Percentiles rank a stretch among this genome's conserved stretches.
These are phyloP conservation scores for Leptinotarsa defecta DNA, from an alignment of 1,140 invertebrate genomes.

Conservation along the genomic window DNA sequence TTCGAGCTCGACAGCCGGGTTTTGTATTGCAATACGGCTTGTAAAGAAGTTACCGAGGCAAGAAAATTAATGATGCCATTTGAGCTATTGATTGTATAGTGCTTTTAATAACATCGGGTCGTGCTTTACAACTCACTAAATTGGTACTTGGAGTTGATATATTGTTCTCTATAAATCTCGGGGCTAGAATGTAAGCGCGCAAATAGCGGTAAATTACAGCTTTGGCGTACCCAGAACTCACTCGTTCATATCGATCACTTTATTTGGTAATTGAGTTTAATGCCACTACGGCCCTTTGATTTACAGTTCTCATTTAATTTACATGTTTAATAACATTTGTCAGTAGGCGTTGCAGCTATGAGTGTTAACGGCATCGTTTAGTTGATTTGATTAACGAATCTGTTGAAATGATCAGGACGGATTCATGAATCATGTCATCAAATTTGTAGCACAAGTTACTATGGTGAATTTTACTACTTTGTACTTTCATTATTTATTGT, in stretches of 20 bases:
- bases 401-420: neutral
- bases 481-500: too few relatives aligned
- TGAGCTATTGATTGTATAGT: slow-evolving; percentile 46
- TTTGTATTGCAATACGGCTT: slow-evolving; percentile 36
- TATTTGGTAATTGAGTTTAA: slow-evolving; percentile 44
- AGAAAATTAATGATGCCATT: slow-evolving; percentile 47
- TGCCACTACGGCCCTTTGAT: slow-evolving; percentile 15
- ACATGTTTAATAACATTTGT: slow-evolving; percentile 20
- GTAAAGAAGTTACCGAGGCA: slow-evolving; percentile 42
- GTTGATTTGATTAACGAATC: neutral
- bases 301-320: slow-evolving; percentile 19
- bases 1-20: slow-evolving; percentile 34
- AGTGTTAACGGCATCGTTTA: neutral
- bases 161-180: slow-evolving; percentile 45
- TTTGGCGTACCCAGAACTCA: slow-evolving; percentile 41
- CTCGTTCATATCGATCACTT: slow-evolving; percentile 43
- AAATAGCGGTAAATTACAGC: slow-evolving; percentile 46
- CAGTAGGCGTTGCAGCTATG: neutral
- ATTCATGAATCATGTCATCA: too few relatives aligned
- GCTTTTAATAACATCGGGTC: slow-evolving; percentile 47
- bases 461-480: too few relatives aligned
- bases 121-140: slow-evolving; percentile 48
- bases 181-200: slow-evolving; percentile 44
- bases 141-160: slow-evolving; percentile 46
- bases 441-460: too few relatives aligned